These are phyloP conservation scores for Amaurobius ferox DNA, from an alignment of 2,888 invertebrate species.

Conservation along the genomic window DNA sequence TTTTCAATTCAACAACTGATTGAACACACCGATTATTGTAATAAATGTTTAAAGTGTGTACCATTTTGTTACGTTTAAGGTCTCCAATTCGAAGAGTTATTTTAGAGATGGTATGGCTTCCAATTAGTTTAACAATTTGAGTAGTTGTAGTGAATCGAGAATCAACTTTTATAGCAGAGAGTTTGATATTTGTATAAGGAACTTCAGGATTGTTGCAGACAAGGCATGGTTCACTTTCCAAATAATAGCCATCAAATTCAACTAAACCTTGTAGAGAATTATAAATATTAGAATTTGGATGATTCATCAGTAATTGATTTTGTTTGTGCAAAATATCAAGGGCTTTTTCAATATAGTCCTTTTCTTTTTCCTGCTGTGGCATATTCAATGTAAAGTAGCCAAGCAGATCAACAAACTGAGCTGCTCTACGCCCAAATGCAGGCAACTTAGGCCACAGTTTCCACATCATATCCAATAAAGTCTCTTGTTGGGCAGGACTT, in stretches of 20 bases:
- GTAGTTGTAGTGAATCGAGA: slow-evolving; percentile 98
- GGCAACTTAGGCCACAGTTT: slow-evolving; percentile 93
- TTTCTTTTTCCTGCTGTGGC: slow-evolving; percentile 73
- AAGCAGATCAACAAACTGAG: slow-evolving; percentile 96
- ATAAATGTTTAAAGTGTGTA: slow-evolving; percentile 95
- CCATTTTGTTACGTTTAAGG: slow-evolving; percentile 97
- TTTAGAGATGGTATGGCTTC: slow-evolving; percentile 96
- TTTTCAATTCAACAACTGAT: slow-evolving; percentile 97
- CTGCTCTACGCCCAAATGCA: slow-evolving; percentile 93
- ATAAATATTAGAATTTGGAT: slow-evolving; percentile 96
- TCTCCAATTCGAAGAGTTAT: slow-evolving; percentile 95
- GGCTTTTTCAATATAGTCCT: slow-evolving; percentile 89
- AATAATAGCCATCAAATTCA: slow-evolving; percentile 95
- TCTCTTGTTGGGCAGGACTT: slow-evolving; percentile 85
- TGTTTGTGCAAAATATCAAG: slow-evolving; percentile 91
- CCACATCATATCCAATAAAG: slow-evolving; percentile 90
- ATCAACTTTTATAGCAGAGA: slow-evolving; percentile 95
- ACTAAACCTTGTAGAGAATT: slow-evolving; percentile 94
- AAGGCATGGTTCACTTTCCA: slow-evolving; percentile 97
- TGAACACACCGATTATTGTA: slow-evolving; percentile 96
- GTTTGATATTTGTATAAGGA: slow-evolving; percentile 91
- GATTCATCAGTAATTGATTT: slow-evolving; percentile 90
- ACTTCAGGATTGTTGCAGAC: slow-evolving; percentile 99
- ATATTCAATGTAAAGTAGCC: slow-evolving; percentile 95
- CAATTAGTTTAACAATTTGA: slow-evolving; percentile 96